phyloP scores from a whole-genome alignment of 1,140 invertebrate genomes.

The Vollenhovia emeryi region DNA sequence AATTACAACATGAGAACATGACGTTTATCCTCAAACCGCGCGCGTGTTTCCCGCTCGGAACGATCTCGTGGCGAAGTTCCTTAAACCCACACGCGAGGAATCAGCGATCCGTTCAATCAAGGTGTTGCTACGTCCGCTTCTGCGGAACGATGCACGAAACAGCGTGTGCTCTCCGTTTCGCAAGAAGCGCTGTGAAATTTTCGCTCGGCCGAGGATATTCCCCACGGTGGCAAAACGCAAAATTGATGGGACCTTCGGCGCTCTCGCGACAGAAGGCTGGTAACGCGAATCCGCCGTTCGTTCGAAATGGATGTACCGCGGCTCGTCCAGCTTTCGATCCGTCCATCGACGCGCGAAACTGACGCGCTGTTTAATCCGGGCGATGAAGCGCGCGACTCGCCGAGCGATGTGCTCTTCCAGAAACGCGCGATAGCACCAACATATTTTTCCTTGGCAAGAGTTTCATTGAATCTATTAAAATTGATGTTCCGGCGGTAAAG shows the following conservation, averaged over 20 bases:
- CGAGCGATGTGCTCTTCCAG: background rate
- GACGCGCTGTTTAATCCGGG: constrained; percentile 8
- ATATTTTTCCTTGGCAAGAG: background rate
- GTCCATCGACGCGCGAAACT: constrained; percentile 9
- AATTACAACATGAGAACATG: background rate
- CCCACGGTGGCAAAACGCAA: background rate
- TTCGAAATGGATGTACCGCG: background rate
- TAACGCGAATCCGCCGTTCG: background rate
- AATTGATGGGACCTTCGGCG: background rate
- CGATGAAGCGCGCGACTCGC: background rate
- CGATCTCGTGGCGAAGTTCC: constrained; percentile 19
- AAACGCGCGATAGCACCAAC: background rate
- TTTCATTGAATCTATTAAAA: background rate
- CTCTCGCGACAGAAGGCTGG: background rate
- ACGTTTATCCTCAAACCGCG: constrained; percentile 1
- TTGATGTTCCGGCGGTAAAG: background rate
- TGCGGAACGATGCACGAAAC: background rate
- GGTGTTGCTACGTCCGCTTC: constrained; percentile 18
- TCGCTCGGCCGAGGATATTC: background rate
- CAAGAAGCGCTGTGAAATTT: constrained; percentile 3
- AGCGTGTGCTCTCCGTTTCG: background rate
- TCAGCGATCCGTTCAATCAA: constrained; percentile 42
- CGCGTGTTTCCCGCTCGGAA: background rate
- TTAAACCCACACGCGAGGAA: background rate
- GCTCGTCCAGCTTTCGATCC: background rate